Percentiles rank a stretch among this genome's conserved stretches.
phyloP scores from a whole-genome alignment of 2,888 invertebrate species.

The Horisme vitalbata region DNA sequence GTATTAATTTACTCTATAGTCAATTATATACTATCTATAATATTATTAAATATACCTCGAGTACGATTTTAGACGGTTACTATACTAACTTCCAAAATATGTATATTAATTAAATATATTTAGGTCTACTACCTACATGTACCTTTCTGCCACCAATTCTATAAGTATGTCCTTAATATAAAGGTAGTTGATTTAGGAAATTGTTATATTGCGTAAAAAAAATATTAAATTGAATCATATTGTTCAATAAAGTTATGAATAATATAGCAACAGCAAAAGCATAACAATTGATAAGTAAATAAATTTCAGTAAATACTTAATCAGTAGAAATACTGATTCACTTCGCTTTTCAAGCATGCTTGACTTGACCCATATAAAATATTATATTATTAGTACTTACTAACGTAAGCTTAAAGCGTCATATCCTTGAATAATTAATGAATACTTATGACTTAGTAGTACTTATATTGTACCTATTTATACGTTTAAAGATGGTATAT shows the following conservation, averaged over 20 bases:
- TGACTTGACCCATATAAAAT: background rate
- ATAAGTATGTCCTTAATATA: background rate
- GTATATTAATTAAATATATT: conserved; percentile 8
- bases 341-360: no score
- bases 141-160: conserved; percentile 2
- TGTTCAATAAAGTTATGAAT: no score
- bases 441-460: conserved; percentile 9
- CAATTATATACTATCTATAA: conserved; percentile 30
- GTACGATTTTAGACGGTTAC: conserved; percentile 27
- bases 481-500: conserved; percentile 6
- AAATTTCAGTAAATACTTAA: no score
- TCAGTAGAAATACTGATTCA: no score
- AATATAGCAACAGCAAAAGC: no score
- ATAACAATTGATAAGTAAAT: no score
- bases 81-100: conserved; percentile 24
- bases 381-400: conserved; percentile 2
- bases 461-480: background rate
- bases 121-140: conserved; percentile 2
- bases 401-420: conserved; percentile 16
- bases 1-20: conserved; percentile 32
- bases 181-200: no score
- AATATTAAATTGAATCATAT: no score
- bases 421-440: conserved; percentile 17
- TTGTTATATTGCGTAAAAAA: no score
- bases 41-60: conserved; percentile 2